These are phyloP conservation scores for Brachycybe producta DNA, from an alignment of 2,888 invertebrate genomes.

Conservation along the genomic window DNA sequence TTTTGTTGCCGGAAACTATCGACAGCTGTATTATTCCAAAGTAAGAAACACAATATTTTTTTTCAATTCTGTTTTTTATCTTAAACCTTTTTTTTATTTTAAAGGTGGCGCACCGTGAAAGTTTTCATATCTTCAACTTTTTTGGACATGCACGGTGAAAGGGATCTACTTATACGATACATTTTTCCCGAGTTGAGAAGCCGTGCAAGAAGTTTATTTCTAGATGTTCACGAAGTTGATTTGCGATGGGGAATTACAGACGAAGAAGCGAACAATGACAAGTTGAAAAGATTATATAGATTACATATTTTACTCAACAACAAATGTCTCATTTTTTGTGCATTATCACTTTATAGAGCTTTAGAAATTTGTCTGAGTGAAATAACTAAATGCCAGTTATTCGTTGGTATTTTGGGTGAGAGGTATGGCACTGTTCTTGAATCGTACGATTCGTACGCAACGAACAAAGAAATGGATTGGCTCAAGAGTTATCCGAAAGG, in stretches of 20 bases:
- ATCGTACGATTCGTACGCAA: slow-evolving; percentile 23
- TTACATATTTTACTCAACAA: background rate
- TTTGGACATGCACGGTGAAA: slow-evolving; percentile 39
- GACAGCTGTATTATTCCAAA: too few species aligned
- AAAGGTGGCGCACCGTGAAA: slow-evolving; percentile 35
- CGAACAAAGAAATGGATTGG: slow-evolving; percentile 31
- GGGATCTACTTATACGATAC: slow-evolving; percentile 36
- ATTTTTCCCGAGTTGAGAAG: slow-evolving; percentile 37
- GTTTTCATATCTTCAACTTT: slow-evolving; percentile 41
- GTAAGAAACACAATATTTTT: too few species aligned
- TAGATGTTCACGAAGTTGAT: slow-evolving; percentile 35
- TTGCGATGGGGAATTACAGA: slow-evolving; percentile 39
- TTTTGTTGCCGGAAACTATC: too few species aligned
- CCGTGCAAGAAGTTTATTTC: slow-evolving; percentile 30
- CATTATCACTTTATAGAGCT: slow-evolving; percentile 27
- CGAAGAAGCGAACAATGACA: slow-evolving; percentile 27
- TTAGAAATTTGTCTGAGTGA: slow-evolving; percentile 35
- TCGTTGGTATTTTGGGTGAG: slow-evolving; percentile 36
- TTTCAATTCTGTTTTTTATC: too few species aligned
- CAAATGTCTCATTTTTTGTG: slow-evolving; percentile 5
- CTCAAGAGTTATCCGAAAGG: slow-evolving; percentile 30
- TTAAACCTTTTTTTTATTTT: too few species aligned
- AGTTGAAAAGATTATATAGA: background rate
- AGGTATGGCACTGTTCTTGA: slow-evolving; percentile 35
- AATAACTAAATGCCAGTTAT: slow-evolving; percentile 33